A percentile compares a stretch with the other conserved stretches of the same genome.
phyloP scores from a whole-genome alignment of 2,888 invertebrate genomes.

The Xylota segnis region DNA sequence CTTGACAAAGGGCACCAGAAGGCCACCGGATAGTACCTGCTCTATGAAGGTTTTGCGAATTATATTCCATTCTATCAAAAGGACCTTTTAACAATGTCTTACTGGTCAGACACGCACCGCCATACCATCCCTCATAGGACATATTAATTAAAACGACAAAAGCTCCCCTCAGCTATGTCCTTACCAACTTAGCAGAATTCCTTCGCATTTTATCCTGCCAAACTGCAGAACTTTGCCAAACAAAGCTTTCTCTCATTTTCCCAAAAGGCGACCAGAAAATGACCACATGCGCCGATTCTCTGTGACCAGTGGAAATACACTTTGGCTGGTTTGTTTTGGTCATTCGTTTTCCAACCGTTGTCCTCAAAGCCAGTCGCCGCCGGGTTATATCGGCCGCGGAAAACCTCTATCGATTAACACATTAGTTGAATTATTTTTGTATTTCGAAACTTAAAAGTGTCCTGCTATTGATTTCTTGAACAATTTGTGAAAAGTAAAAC shows the following conservation, averaged over 20 bases:
- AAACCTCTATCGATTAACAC: constrained; percentile 63
- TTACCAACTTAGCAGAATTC: constrained; percentile 38
- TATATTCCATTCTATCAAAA: constrained; percentile 15
- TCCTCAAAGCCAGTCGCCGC: constrained; percentile 52
- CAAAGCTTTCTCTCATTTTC: constrained; percentile 48
- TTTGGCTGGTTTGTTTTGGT: constrained; percentile 74
- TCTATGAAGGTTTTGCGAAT: constrained; percentile 18
- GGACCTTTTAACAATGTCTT: constrained; percentile 38
- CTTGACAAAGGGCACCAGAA: constrained; percentile 57
- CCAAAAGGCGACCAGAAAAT: constrained; percentile 29
- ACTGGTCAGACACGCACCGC: constrained; percentile 62
- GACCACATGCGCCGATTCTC: constrained; percentile 71
- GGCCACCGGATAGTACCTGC: constrained; percentile 24
- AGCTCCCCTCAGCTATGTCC: constrained; percentile 21
- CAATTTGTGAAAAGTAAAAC: neutral
- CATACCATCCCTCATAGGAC: constrained; percentile 25
- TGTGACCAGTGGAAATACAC: constrained; percentile 52
- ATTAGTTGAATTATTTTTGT: constrained; percentile 25
- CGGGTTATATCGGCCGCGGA: constrained; percentile 50
- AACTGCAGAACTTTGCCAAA: constrained; percentile 2
- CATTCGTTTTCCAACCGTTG: constrained; percentile 70
- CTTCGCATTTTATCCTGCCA: constrained; percentile 1
- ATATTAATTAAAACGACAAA: constrained; percentile 37
- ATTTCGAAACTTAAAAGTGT: constrained; percentile 28
- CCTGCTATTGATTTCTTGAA: constrained; percentile 27